phyloP scores from a whole-genome alignment of 1,140 invertebrate species.

The Halyomorpha halys region DNA sequence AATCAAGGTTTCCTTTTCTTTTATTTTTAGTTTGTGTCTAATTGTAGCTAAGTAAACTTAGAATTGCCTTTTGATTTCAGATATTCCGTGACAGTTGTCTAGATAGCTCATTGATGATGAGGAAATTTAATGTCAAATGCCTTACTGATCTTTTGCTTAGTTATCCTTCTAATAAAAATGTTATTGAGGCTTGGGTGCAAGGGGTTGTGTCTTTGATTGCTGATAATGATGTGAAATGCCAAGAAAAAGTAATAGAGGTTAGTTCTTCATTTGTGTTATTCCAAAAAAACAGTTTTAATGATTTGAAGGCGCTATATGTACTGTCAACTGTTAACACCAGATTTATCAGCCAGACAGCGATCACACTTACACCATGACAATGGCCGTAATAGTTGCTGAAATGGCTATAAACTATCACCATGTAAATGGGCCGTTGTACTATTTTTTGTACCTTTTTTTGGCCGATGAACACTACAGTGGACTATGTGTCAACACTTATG shows the following conservation, averaged over 20 bases:
- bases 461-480: no score
- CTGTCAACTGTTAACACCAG: no score
- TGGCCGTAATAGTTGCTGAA: no score
- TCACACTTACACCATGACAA: no score
- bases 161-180: conserved; percentile 37
- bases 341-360: no score
- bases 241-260: conserved; percentile 48
- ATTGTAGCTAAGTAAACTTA: conserved; percentile 25
- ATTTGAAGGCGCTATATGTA: no score
- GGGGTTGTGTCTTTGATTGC: conserved; percentile 47
- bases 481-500: no score
- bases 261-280: conserved; percentile 5
- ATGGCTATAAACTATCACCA: no score
- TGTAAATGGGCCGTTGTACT: no score
- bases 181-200: conserved; percentile 41
- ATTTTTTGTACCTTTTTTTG: no score
- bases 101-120: conserved; percentile 45
- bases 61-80: conserved; percentile 32
- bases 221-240: conserved; percentile 48
- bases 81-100: conserved; percentile 43
- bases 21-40: conserved; percentile 30
- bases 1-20: conserved; percentile 35
- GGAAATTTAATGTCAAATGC: conserved; percentile 45
- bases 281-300: no score
- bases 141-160: conserved; percentile 43